Conservation (phyloP, 2,113 vertebrate genomes). For the Hemibagrus wyckioides region DNA sequence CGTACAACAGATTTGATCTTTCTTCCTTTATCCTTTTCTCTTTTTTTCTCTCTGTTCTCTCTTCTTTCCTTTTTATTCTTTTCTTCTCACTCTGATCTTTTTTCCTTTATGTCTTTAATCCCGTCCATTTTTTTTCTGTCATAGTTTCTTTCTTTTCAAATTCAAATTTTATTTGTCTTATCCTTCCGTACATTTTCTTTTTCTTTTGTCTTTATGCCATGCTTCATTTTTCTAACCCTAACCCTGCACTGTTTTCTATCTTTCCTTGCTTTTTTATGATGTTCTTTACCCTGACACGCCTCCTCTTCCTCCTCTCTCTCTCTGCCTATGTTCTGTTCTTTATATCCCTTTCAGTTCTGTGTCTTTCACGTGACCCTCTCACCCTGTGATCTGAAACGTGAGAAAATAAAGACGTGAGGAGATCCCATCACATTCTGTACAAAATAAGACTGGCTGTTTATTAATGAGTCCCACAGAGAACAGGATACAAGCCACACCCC, state of each 20-base stretch:
- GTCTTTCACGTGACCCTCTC: background rate
- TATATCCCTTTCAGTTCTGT: background rate
- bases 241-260: background rate
- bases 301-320: background rate
- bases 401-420: background rate
- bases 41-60: background rate
- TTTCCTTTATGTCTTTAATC: background rate
- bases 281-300: background rate
- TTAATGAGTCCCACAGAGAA: slow-evolving; percentile 93
- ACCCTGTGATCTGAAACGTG: background rate
- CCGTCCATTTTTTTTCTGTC: background rate
- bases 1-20: background rate
- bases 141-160: too few species aligned
- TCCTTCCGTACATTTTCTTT: background rate
- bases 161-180: too few species aligned
- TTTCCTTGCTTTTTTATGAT: background rate
- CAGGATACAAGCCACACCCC: slow-evolving; percentile 93
- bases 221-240: background rate
- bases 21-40: background rate
- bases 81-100: background rate
- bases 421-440: slow-evolving; percentile 67
- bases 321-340: background rate
- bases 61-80: background rate
- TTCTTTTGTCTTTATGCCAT: background rate
- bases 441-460: slow-evolving; percentile 98